Percentiles rank a stretch among this genome's conserved stretches.
Conservation (phyloP, 2,797 vertebrate species). For the Sylvia borin region DNA sequence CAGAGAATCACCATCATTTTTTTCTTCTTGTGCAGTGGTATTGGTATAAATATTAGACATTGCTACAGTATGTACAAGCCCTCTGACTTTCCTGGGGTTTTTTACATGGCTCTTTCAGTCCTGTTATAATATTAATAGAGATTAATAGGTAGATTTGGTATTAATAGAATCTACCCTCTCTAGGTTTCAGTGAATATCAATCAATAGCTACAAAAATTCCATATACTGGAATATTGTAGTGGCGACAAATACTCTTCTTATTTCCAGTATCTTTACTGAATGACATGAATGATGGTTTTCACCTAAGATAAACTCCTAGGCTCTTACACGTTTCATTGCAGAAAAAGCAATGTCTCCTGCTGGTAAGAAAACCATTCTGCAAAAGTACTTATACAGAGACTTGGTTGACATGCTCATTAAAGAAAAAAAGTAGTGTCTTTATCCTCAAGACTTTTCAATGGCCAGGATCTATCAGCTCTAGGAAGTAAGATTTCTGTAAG, state of each 20-base stretch:
- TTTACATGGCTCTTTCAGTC: not conserved
- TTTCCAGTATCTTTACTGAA: not conserved
- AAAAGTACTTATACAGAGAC: not conserved
- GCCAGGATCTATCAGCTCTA: not conserved
- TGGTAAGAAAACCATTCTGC: not conserved
- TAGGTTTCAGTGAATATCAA: conserved; percentile 20
- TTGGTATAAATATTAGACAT: not conserved
- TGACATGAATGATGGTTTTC: conserved; percentile 13
- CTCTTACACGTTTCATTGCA: not conserved
- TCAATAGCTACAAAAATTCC: conserved; percentile 20
- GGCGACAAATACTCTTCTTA: not conserved
- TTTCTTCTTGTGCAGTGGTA: not conserved
- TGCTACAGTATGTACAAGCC: not conserved
- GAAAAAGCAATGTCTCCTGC: not conserved
- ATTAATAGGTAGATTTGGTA: conserved; percentile 31
- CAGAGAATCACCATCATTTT: not conserved
- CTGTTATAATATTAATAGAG: conserved; percentile 47
- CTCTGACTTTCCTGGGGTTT: not conserved
- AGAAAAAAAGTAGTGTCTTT: not conserved
- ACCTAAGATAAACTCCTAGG: not conserved
- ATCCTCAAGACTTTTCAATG: not conserved
- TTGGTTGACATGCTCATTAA: not conserved
- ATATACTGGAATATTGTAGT: not conserved
- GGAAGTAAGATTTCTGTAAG: not conserved
- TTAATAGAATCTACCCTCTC: conserved; percentile 24